phyloP scores from a whole-genome alignment of 1,140 invertebrate species.

The Halesus radiatus region DNA sequence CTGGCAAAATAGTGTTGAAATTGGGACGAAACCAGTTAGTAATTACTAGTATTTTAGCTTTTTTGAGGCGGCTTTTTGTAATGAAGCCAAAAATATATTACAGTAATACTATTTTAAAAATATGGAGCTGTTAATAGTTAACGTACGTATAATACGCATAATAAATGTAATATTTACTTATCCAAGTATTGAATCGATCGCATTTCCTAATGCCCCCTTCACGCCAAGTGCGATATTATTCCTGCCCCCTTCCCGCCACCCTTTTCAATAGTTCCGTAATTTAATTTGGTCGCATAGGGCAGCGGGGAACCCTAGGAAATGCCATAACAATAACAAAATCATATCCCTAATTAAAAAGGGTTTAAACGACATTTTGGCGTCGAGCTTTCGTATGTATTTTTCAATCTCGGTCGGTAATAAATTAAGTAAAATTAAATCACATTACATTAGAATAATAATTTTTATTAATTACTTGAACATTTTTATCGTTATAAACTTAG shows the following conservation, averaged over 20 bases:
- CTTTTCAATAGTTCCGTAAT: conserved; percentile 41
- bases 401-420: neutral
- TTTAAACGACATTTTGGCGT: conserved; percentile 32
- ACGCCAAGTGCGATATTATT: conserved; percentile 1
- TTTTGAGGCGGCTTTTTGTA: neutral
- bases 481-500: no score
- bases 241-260: conserved; percentile 18
- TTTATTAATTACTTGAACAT: no score
- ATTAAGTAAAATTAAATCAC: no score
- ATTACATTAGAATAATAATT: no score
- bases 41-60: neutral
- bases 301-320: conserved; percentile 28
- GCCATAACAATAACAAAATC: conserved; percentile 49
- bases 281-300: conserved; percentile 34
- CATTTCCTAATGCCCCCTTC: conserved; percentile 10
- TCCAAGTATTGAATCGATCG: conserved; percentile 22
- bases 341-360: conserved; percentile 45
- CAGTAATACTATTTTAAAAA: no score
- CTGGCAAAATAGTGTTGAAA: no score
- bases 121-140: no score
- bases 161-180: neutral
- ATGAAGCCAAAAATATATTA: no score
- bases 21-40: neutral
- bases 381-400: neutral
- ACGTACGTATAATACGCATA: no score